Evolutionary conservation across 2,797 vertebrate genomes (phyloP).

Genomic region (Salmo trutta): DNA sequence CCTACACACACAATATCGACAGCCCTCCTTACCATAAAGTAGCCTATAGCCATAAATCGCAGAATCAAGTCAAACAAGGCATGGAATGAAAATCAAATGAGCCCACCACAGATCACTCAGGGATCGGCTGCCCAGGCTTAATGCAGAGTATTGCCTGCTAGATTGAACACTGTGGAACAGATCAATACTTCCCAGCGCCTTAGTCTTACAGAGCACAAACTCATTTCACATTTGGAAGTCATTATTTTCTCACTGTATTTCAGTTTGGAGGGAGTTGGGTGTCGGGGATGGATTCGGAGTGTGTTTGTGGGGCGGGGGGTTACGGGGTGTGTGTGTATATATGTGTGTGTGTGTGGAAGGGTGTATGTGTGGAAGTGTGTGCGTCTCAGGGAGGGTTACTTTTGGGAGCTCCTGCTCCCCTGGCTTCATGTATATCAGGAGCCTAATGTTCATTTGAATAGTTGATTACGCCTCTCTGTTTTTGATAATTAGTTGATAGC

Average conservation of each 20-base stretch:
- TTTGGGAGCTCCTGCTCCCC: slow-evolving; percentile 83
- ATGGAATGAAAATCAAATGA: slow-evolving; percentile 54
- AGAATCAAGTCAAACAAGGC: slow-evolving; percentile 73
- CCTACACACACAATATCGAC: slow-evolving; percentile 41
- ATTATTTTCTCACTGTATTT: slow-evolving; percentile 64
- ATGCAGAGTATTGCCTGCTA: slow-evolving; percentile 54
- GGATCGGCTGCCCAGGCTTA: slow-evolving; percentile 39
- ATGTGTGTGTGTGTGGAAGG: slow-evolving; percentile 18
- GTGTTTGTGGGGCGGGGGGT: slow-evolving; percentile 11
- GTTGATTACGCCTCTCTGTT: slow-evolving; percentile 89
- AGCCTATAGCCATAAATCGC: slow-evolving; percentile 65
- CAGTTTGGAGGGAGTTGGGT: slow-evolving; percentile 46
- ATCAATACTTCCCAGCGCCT: slow-evolving; percentile 58
- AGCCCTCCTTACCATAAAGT: slow-evolving; percentile 52
- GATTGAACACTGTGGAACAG: slow-evolving; percentile 57
- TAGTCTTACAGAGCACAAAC: slow-evolving; percentile 39
- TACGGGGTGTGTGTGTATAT: slow-evolving; percentile 13
- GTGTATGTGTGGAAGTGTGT: slow-evolving; percentile 36
- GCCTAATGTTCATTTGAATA: slow-evolving; percentile 94
- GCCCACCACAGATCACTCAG: slow-evolving; percentile 38
- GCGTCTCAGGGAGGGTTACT: slow-evolving; percentile 67
- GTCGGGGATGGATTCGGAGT: slow-evolving; percentile 12
- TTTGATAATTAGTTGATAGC: slow-evolving; percentile 93
- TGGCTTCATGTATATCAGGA: slow-evolving; percentile 82
- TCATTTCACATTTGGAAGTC: slow-evolving; percentile 67